Base-by-base conservation (phyloP, 2,888 invertebrate species). In the Agrotis ipsilon region DNA sequence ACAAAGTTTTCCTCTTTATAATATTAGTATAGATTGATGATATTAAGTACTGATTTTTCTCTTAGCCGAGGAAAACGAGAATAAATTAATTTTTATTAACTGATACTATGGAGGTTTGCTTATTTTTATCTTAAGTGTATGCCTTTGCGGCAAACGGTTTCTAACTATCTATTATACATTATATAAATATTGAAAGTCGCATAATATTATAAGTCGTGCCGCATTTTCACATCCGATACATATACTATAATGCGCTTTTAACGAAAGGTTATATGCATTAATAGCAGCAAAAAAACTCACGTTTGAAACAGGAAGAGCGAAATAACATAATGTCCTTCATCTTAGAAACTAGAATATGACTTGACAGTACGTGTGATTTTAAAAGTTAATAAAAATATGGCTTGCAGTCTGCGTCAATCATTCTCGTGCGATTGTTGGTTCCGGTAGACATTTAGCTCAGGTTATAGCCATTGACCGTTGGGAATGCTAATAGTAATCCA, bases 201-300 rank as follows among this genome's bases (percentile, higher is more conserved):
- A 39, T 11, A 39, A 39, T 0, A 11, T 39, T 39, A 39, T 39
- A 39, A 39, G 39, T 52, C 55, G n/a, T 45, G 46, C 45, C n/a
- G 32, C 32, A 19, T 18, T 48, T 55, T 57, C 39, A 19, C 7
- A 9, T 66, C 45, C 52, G 32, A 59, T 32, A 57, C 60, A 27
- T 70, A 55, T 61, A 48, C 46, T 48, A 43, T 43, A 61, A 24
- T 45, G 54, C 57, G 62, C 51, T 46, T 51, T 14, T 7, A 60
- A 43, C 16, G 45, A 59, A 72, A 80, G 69, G 80, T 67, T 72
- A 52, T 7, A 45, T 49, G 21, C 70, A 71, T 68, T 63, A 79
- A n/a, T 16, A 62, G 19, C 52, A 43, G 21, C 21, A 75, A 70
- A 68, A 49, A 68, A 57, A 58, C 14, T 43, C 21, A 55, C 54